Conservation (phyloP, 2,888 invertebrate genomes). For the Hirtodrosophila alboralis region DNA sequence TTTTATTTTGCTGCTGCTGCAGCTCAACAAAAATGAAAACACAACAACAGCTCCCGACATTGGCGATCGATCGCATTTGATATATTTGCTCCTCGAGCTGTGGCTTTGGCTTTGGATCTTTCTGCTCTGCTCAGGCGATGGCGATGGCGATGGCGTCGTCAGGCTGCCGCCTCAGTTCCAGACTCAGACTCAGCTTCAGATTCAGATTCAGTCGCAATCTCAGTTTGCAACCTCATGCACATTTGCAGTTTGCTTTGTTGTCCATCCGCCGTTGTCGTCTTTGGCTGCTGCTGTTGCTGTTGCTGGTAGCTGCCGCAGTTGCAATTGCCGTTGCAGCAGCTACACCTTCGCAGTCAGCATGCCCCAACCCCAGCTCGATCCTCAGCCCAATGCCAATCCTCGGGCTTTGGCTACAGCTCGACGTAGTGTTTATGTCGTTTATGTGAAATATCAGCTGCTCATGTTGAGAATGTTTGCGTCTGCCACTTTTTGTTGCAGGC, state of each 20-base stretch:
- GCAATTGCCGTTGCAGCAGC: slow-evolving; percentile 43
- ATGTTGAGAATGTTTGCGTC: slow-evolving; percentile 78
- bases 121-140: slow-evolving; percentile 41
- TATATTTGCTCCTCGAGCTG: slow-evolving; percentile 80
- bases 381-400: slow-evolving; percentile 20
- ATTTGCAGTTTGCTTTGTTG: slow-evolving; percentile 70
- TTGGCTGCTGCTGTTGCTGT: slow-evolving; percentile 38
- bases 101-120: slow-evolving; percentile 28
- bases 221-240: slow-evolving; percentile 32
- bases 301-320: slow-evolving; percentile 28
- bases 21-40: slow-evolving; percentile 56
- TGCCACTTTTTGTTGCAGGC: slow-evolving; percentile 67
- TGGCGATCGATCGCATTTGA: slow-evolving; percentile 82
- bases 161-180: slow-evolving; percentile 17
- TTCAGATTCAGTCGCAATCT: slow-evolving; percentile 1
- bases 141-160: slow-evolving; percentile 66
- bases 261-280: slow-evolving; percentile 62
- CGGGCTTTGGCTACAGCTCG: slow-evolving; percentile 19
- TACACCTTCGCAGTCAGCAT: slow-evolving; percentile 58
- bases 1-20: slow-evolving; percentile 30
- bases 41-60: slow-evolving; percentile 74
- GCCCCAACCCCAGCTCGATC: slow-evolving; percentile 30
- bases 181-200: not conserved
- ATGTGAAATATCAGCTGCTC: slow-evolving; percentile 83
- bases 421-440: slow-evolving; percentile 81